A percentile compares a stretch with the other conserved stretches of the same genome.
These are phyloP conservation scores for Aradophagus sp. DNA, from an alignment of 1,140 invertebrate genomes.

Conservation along the genomic window DNA sequence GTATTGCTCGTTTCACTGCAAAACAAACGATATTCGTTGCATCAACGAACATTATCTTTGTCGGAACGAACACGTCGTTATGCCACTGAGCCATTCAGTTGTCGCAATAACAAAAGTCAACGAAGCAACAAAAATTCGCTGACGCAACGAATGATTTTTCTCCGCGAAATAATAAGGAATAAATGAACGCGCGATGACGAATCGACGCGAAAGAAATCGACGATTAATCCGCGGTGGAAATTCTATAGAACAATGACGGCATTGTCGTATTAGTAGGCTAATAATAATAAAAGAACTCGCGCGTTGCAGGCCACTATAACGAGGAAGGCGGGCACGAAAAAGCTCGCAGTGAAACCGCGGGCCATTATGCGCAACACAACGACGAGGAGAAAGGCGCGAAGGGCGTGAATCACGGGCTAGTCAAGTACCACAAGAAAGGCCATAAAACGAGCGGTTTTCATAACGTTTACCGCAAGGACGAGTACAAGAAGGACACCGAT, in stretches of 20 bases:
- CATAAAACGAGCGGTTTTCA: slow-evolving; percentile 81
- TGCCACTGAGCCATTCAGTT: too few relatives aligned
- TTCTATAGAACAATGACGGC: slow-evolving; percentile 39
- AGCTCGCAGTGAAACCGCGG: slow-evolving; percentile 78
- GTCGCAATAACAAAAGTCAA: too few relatives aligned
- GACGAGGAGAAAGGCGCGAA: slow-evolving; percentile 81
- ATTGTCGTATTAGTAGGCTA: slow-evolving; percentile 49
- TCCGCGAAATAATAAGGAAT: too few relatives aligned
- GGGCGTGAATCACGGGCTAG: slow-evolving; percentile 78
- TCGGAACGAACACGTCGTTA: too few relatives aligned
- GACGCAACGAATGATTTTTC: too few relatives aligned
- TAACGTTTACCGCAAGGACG: slow-evolving; percentile 79
- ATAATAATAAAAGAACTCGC: slow-evolving; percentile 50
- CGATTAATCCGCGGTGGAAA: too few relatives aligned
- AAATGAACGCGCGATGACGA: too few relatives aligned
- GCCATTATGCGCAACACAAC: slow-evolving; percentile 80
- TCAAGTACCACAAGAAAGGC: slow-evolving; percentile 79
- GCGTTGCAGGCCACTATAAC: slow-evolving; percentile 76
- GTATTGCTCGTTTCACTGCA: too few relatives aligned
- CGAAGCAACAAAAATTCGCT: too few relatives aligned
- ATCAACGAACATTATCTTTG: too few relatives aligned
- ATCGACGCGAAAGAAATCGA: too few relatives aligned
- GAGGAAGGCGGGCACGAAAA: slow-evolving; percentile 80
- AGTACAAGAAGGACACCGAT: slow-evolving; percentile 73
- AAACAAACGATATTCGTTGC: too few relatives aligned